Conservation (phyloP, 2,888 invertebrate genomes). For the Drosophila prolongata region DNA sequence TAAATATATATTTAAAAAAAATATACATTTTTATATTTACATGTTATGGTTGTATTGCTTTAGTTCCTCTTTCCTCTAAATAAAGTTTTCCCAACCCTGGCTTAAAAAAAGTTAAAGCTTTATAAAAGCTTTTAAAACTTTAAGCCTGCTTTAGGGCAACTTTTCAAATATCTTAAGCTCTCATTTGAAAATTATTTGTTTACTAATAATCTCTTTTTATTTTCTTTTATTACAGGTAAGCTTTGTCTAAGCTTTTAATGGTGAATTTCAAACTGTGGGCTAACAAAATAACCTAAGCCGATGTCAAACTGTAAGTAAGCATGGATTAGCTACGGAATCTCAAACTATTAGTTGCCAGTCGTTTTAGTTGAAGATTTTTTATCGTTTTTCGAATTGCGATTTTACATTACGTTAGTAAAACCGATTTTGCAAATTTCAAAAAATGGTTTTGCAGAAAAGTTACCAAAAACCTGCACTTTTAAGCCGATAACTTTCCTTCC, state of each 20-base stretch:
- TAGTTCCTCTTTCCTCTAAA: no score
- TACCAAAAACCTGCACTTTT: no score
- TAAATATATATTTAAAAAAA: no score
- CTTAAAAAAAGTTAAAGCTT: neutral
- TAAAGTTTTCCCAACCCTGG: no score
- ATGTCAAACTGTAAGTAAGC: conserved; percentile 9
- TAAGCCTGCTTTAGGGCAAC: neutral
- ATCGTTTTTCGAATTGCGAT: no score
- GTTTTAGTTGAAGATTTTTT: no score
- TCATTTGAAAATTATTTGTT: neutral
- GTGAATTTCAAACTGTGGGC: conserved; percentile 11
- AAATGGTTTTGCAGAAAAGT: no score
- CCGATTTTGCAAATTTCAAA: no score
- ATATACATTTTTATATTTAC: no score
- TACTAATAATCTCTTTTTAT: neutral
- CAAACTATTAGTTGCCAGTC: neutral
- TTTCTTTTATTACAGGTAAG: conserved; percentile 61
- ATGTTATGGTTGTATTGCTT: no score
- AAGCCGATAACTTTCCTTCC: no score
- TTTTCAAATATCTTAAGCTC: conserved; percentile 3
- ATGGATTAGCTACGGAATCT: neutral
- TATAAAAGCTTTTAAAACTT: neutral
- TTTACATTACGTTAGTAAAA: no score
- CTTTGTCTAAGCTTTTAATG: conserved; percentile 32
- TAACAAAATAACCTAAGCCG: neutral